Conservation (phyloP, 2,797 vertebrate species). For the Lacerta viridis region DNA sequence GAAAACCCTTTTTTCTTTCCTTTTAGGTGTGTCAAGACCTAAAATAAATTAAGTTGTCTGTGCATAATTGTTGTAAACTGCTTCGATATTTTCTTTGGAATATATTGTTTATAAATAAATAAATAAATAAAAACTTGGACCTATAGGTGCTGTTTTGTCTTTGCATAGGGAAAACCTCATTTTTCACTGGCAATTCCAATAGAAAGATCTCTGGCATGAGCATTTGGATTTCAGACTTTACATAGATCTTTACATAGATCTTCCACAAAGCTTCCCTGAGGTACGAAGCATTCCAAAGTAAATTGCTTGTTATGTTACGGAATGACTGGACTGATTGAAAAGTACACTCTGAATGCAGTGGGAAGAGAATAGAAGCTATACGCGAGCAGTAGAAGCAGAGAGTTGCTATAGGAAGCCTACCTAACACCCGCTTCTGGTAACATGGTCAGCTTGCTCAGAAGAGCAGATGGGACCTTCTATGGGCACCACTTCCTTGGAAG, state of each 20-base stretch:
- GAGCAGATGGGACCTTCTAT: background rate
- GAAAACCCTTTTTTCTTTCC: too few species aligned
- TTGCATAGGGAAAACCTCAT: background rate
- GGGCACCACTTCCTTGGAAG: background rate
- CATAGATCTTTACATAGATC: constrained; percentile 10
- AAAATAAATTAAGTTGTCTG: too few species aligned
- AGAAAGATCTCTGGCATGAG: constrained; percentile 12
- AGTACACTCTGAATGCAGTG: background rate
- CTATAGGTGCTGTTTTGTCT: background rate
- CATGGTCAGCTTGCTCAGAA: background rate
- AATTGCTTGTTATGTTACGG: background rate
- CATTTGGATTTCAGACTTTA: background rate
- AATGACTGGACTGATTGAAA: background rate
- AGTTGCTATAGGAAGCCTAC: background rate
- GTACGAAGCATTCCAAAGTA: background rate
- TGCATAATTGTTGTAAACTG: too few species aligned
- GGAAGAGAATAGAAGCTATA: background rate
- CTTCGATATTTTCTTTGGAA: too few species aligned
- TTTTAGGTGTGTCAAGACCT: too few species aligned
- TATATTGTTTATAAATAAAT: too few species aligned
- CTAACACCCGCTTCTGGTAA: background rate
- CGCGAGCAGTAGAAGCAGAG: background rate
- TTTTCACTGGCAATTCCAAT: constrained; percentile 35
- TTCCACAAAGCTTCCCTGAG: background rate
- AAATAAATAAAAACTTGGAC: background rate